A percentile compares a stretch with the other conserved stretches of the same genome.
phyloP scores from a whole-genome alignment of 2,797 vertebrate species.

The Catharus ustulatus region DNA sequence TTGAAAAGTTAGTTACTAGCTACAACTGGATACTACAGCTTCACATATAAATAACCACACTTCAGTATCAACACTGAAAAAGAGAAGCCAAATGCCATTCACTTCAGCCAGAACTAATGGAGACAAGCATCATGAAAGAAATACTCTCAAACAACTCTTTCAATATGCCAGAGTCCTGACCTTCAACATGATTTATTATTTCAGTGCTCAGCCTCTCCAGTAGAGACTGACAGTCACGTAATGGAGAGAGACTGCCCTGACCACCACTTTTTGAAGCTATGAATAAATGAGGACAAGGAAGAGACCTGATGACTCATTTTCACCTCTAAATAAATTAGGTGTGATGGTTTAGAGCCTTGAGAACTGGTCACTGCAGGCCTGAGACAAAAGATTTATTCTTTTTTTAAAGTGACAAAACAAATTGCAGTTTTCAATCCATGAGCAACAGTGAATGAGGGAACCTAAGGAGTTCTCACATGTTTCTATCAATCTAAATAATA shows the following conservation, averaged over 20 bases:
- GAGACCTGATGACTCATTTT: slow-evolving; percentile 22
- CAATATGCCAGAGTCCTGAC: background rate
- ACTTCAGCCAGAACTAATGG: background rate
- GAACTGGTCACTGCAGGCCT: background rate
- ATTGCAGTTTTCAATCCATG: background rate
- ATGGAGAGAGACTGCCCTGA: slow-evolving; percentile 14
- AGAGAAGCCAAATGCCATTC: background rate
- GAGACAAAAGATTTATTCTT: background rate
- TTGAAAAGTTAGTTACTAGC: background rate
- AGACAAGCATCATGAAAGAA: slow-evolving; percentile 2
- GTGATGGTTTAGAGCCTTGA: background rate
- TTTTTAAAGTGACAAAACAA: background rate
- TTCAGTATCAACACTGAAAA: background rate
- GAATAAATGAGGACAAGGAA: slow-evolving; percentile 36
- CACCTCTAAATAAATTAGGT: slow-evolving; percentile 34
- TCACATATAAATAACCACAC: background rate
- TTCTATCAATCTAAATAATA: background rate
- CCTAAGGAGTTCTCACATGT: background rate
- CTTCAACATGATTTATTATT: slow-evolving; percentile 40
- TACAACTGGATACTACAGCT: background rate
- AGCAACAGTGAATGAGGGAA: background rate
- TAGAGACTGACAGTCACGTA: background rate
- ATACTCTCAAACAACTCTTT: background rate
- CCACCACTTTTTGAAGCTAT: background rate
- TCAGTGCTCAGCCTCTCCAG: background rate